Conservation (phyloP, 2,888 invertebrate genomes). For the Germaria angustata region DNA sequence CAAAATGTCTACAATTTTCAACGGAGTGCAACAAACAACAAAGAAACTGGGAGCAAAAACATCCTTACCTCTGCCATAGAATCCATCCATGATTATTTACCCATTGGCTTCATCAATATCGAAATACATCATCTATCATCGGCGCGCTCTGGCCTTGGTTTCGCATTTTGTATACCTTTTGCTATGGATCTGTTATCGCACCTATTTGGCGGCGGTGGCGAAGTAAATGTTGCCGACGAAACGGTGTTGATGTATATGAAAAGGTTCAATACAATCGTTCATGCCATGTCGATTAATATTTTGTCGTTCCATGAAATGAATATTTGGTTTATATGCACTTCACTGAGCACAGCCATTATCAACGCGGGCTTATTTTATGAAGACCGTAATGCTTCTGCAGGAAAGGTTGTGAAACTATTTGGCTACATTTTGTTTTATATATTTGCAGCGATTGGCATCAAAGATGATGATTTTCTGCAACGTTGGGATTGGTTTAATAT, state of each 20-base stretch:
- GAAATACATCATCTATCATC: slow-evolving; percentile 31
- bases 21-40: neutral
- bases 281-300: slow-evolving; percentile 46
- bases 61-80: neutral
- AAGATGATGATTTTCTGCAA: slow-evolving; percentile 40
- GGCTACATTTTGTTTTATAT: slow-evolving; percentile 42
- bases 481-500: slow-evolving; percentile 37
- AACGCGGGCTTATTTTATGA: slow-evolving; percentile 5
- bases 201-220: neutral
- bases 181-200: slow-evolving; percentile 28
- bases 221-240: neutral
- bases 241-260: slow-evolving; percentile 17
- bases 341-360: slow-evolving; percentile 3
- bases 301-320: slow-evolving; percentile 43
- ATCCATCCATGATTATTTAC: slow-evolving; percentile 20
- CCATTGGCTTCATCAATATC: slow-evolving; percentile 30
- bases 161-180: slow-evolving; percentile 31
- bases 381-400: neutral
- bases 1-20: neutral
- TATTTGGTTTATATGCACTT: slow-evolving; percentile 53
- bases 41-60: neutral
- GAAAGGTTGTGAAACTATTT: slow-evolving; percentile 33
- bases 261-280: slow-evolving; percentile 28
- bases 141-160: neutral
- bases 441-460: slow-evolving; percentile 39